Base-by-base conservation (phyloP, 2,888 invertebrate genomes). In the Dorcus hopei region DNA sequence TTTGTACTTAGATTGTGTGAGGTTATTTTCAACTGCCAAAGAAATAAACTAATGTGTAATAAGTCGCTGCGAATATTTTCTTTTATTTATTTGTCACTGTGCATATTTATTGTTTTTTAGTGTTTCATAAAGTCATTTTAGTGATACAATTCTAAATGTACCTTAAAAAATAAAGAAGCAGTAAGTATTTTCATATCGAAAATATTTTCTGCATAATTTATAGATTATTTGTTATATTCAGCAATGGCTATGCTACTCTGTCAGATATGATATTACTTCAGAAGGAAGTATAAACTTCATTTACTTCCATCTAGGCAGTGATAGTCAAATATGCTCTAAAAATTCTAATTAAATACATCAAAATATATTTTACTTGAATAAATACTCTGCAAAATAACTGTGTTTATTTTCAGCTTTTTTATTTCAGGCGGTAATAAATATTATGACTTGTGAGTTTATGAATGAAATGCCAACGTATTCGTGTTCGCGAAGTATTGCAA, bases 361-460 rank as follows among this genome's bases (percentile, higher is more conserved):
- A 45, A 45, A 50, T 56, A 56, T 56, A 56, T 56, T 56, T 56
- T 56, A 56, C 56, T 51, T 56, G 50, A 56, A 56, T 56, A 56
- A 56, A 56, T 56, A 56, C 56, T 56, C 56, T 56, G 50, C 49
- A 56, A 45, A 50, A 56, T 8, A 50, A 56, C 5, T 23, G n/a
- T 9, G 56, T 56, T 3, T 50, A 42, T 42, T 11, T 42, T 19
- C 19, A 3, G 2, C 19, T 19, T 19, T 19, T 19, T 19, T 19
- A 19, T 19, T 19, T 19, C 2, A 19, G 19, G 19, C 19, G 2
- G 1, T 19, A 19, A 19, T 19, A 19, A 19, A 19, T 19, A 19
- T 19, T 19, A 19, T 19, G 19, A 19, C 19, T 19, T 19, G 19
- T 19, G 2, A 19, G 19, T 19, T 19, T 19, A 19, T 19, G 19